Percentiles rank a stretch among this genome's conserved stretches.
These are phyloP conservation scores for Falco naumanni DNA, from an alignment of 2,797 vertebrate genomes.

Conservation along the genomic window DNA sequence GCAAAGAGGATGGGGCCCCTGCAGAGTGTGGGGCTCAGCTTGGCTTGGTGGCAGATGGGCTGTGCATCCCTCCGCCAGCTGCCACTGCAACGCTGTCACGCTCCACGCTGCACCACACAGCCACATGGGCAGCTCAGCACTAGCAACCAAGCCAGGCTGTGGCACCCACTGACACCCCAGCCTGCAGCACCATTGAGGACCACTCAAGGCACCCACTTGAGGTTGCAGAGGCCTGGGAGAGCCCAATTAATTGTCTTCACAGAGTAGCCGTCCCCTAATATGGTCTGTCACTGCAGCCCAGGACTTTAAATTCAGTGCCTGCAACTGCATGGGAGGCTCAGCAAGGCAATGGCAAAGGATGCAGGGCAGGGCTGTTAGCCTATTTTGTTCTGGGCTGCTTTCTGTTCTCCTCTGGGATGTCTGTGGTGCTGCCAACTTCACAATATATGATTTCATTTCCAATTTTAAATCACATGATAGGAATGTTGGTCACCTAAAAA, in stretches of 20 bases:
- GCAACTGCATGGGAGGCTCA: not conserved
- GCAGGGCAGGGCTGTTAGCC: accelerated
- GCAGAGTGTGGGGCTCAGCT: not conserved
- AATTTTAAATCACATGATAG: not conserved
- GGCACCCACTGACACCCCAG: not conserved
- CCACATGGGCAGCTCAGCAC: accelerated
- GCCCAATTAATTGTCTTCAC: not conserved
- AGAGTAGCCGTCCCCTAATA: not conserved
- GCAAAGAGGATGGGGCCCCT: not conserved
- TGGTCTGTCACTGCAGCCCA: not conserved
- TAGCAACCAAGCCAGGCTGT: not conserved
- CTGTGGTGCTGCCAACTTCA: not conserved
- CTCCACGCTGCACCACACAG: not conserved
- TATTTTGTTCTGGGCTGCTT: not conserved
- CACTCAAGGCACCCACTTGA: not conserved
- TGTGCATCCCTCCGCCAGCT: not conserved
- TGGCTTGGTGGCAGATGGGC: accelerated
- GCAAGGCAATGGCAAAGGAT: not conserved
- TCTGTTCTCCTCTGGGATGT: not conserved
- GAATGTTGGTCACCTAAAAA: not conserved
- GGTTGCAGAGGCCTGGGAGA: not conserved
- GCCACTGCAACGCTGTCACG: not conserved
- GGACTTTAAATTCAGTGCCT: not conserved
- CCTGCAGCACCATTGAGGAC: not conserved
- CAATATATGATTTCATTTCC: not conserved